These are phyloP conservation scores for human (Homo sapiens) DNA, from an alignment of 2,113 vertebrate species.

Conservation along the genomic window GRCh38 chr5:19984501-19985000, in stretches of 20 bases:
- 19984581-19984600: not conserved
- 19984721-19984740: not conserved
- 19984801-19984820: not conserved
- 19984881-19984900: not conserved
- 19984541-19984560: not conserved
- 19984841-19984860: not conserved
- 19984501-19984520: not conserved
- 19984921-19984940: not conserved
- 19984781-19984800: not conserved
- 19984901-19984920: not conserved
- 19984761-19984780: not conserved
- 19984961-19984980: not conserved
- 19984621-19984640: not conserved
- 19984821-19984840: not conserved
- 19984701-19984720: not conserved
- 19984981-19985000: not conserved
- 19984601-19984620: not conserved
- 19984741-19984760: accelerated
- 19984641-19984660: not conserved
- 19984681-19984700: not conserved
- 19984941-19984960: not conserved
- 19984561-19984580: not conserved
- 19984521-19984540: not conserved
- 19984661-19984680: not conserved
- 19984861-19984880: not conserved